Base-by-base conservation (phyloP, 2,797 vertebrate genomes). In the Argya squamiceps region DNA sequence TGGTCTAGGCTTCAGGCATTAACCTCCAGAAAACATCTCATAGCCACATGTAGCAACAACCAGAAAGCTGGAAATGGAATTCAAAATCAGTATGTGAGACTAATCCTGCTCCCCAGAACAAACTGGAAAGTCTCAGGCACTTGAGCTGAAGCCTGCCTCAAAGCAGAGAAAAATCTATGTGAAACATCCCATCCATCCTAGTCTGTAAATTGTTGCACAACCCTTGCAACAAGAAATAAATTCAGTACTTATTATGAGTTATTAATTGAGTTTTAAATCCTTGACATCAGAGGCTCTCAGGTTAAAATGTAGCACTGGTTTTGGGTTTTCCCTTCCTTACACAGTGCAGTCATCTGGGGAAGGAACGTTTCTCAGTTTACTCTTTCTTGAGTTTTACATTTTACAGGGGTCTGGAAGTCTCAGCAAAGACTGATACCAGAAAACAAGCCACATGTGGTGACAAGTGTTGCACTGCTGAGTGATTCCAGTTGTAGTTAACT, bases 21-120 rank as follows among this genome's bases (percentile, higher is more conserved):
- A 93, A 49, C 19, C 23, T 76, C 26, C 39, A 92, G 36, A 85
- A 92, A 83, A 82, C 79, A n/a, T 41, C 79, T 95, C 59, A 12
- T 26, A 88, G 36, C 46, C 63, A 81, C 30, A 81, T 46, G 32
- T 58, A 84, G 53, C 56, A 37, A 44, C 34, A 91, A 64, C 14
- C 27, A 30, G 46, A 78, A 82, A 95, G 41, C 53, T 71, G 73
- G 9, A 88, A 96, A 64, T 46, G 75, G 49, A 91, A 93, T 93
- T 92, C 30, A 80, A 71, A 83, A 89, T 78, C 73, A 58, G 15
- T 41, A 24, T 41, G 32, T 68, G 74, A 60, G 53, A 88, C 65
- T 91, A 84, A 88, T 81, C 82, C 36, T 0, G 0, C 30, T 68
- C 23, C 37, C 26, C 27, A 41, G 62, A 89, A 73, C 30, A 55